Evolutionary conservation across 2,113 vertebrate genomes (phyloP), one percentile per base, ranked within the genome.

Genomic region (Sigmodon hispidus): DNA sequence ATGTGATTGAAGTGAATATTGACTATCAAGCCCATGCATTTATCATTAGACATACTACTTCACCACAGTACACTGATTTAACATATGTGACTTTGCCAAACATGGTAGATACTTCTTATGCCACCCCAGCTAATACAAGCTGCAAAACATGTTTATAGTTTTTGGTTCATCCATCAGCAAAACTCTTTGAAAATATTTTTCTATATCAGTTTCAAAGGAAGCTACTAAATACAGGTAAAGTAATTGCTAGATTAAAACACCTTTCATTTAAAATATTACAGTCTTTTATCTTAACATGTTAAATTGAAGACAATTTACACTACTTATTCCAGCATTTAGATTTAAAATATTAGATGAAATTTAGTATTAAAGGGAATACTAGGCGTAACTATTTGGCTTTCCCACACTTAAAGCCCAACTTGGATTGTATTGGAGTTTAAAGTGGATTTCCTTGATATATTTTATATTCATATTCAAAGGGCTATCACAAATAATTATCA

Each of bases 351-450:
- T 92, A 83, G 93, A 59, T 93, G 31, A 72, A 91, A 93, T 80
- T 87, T 73, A 90, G 17, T 29, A 50, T 86, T 61, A 76, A 90
- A 50, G 83, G 43, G 5, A 87, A 70, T 88, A 85, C 72, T 88
- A 94, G 40, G 0, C 16, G 21, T 92, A 93, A 5, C 19, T 63
- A 43, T 88, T 93, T 73, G 72, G 6, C 59, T 87, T 95, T 86
- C 84, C 52, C 40, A 85, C 31, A 95, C 21, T 84, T 86, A 81
- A 69, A 92, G 1, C 80, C 83, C 34, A 77, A n/a, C 10, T 90
- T 90, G 57, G 13, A 79, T 94, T 97, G 94, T 75, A 77, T 79
- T 94, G 87, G 63, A 7, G 8, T 92, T 92, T 95, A 65, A 89
- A 94, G 17, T 43, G 91, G 57, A 96, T 91, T 95, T 89, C 17